Evolutionary conservation across 2,113 vertebrate species (phyloP), one percentile per base, ranked within the genome.

Genomic region (Neodontobutis hainanensis): DNA sequence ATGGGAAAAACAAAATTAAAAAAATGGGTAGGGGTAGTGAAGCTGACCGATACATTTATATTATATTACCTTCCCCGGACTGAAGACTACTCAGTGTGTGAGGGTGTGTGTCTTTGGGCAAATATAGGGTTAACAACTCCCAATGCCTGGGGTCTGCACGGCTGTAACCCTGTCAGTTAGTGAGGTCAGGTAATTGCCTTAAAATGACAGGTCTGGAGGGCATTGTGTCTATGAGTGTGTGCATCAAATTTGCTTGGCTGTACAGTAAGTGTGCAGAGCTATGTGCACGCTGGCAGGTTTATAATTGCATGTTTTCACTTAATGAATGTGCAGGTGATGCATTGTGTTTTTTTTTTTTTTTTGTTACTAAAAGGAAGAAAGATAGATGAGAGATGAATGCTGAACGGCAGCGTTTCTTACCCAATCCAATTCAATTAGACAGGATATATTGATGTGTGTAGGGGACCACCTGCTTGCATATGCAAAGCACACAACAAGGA

Each of bases 111-210:
- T 53, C 38, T 71, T 12, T 56, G 60, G 59, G 64, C 36, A 73
- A 86, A 83, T 76, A 72, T 38, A 80, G 77, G 86, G 87, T 87
- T 86, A 88, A 90, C 62, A 11, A 83, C 80, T 81, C 64, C 45
- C 47, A 52, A 55, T 69, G 81, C 80, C 85, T 57, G 70, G 42
- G 75, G 86, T 91, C 87, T 78, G 47, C 60, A 62, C 64, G 70
- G 78, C 68, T 61, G 63, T 87, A 85, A 87, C 81, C 85, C 86
- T 84, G 85, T 86, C 85, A 85, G 83, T 87, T 87, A 86, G 83
- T 67, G 64, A 86, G 81, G 80, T 81, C 84, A 87, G 81, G 87
- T 89, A 87, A 90, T 90, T 89, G 85, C 82, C 83, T 86, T 51
- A 65, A 87, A 89, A 75, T 86, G 89, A 85, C 85, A 82, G 81